Conservation (phyloP, 1,140 invertebrate species). For the Cydia amplana region DNA sequence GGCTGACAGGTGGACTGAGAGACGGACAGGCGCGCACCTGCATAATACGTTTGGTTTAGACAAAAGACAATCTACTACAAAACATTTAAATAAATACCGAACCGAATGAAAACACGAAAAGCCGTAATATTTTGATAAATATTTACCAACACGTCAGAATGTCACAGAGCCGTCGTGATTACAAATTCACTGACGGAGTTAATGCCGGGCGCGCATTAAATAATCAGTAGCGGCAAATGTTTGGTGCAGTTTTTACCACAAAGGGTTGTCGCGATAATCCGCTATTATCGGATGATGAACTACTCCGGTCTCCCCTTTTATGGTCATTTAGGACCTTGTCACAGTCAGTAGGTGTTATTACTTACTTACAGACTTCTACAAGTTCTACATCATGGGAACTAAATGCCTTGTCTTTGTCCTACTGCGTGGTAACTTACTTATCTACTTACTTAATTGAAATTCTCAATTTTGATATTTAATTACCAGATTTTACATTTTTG, state of each 20-base stretch:
- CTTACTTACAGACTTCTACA: too few relatives aligned
- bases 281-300: slow-evolving; percentile 69
- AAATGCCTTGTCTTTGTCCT: too few relatives aligned
- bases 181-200: slow-evolving; percentile 52
- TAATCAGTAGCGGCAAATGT: slow-evolving; percentile 60
- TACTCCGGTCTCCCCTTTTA: slow-evolving; percentile 36
- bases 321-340: neutral
- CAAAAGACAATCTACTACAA: neutral
- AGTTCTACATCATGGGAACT: too few relatives aligned
- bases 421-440: too few relatives aligned
- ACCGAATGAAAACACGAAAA: slow-evolving; percentile 8
- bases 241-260: slow-evolving; percentile 69
- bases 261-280: slow-evolving; percentile 74
- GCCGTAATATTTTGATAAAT: neutral
- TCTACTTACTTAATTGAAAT: too few relatives aligned
- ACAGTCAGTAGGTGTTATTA: neutral
- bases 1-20: too few relatives aligned
- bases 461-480: too few relatives aligned
- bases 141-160: slow-evolving; percentile 9
- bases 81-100: neutral
- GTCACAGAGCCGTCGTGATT: slow-evolving; percentile 38
- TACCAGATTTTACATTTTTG: too few relatives aligned
- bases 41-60: too few relatives aligned
- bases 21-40: too few relatives aligned
- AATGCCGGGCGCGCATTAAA: slow-evolving; percentile 53